Evolutionary conservation across 2,888 invertebrate genomes (phyloP).

Genomic region (Caenorhabditis angaria): DNA sequence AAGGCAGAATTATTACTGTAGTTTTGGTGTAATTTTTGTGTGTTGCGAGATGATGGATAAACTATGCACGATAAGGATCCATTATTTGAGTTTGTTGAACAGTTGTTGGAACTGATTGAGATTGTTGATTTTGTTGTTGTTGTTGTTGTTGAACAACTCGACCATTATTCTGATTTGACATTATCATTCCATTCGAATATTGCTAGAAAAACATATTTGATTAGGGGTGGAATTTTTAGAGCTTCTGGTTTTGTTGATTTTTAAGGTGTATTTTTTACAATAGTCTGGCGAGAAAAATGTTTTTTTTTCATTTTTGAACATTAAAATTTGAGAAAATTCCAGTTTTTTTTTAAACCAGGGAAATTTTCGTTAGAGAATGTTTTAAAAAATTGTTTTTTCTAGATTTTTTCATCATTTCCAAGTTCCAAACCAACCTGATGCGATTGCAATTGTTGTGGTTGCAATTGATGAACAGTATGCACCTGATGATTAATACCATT

Average conservation of each 20-base stretch:
- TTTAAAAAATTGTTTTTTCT: background rate
- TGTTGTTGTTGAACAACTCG: constrained; percentile 28
- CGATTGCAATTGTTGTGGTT: constrained; percentile 20
- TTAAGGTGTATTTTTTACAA: constrained; percentile 8
- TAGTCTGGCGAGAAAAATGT: background rate
- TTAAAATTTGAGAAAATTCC: background rate
- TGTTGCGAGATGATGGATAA: background rate
- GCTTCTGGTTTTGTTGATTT: constrained; percentile 21
- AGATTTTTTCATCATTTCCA: background rate
- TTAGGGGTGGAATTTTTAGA: constrained; percentile 43
- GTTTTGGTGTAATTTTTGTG: background rate
- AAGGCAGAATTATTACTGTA: background rate
- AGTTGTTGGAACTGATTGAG: constrained; percentile 38
- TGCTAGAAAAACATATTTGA: too few relatives aligned
- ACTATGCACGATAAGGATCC: constrained; percentile 38
- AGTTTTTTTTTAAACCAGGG: too few relatives aligned
- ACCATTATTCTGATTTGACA: constrained; percentile 13
- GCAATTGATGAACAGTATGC: constrained; percentile 47
- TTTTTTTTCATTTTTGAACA: background rate
- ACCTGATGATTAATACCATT: constrained; percentile 41
- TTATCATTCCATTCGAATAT: constrained; percentile 42
- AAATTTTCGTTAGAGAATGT: background rate
- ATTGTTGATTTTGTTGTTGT: constrained; percentile 32
- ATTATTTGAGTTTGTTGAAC: constrained; percentile 42
- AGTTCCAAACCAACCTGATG: constrained; percentile 23